Base-by-base conservation (phyloP, 2,888 invertebrate genomes). In the Orchesellides sinensis region DNA sequence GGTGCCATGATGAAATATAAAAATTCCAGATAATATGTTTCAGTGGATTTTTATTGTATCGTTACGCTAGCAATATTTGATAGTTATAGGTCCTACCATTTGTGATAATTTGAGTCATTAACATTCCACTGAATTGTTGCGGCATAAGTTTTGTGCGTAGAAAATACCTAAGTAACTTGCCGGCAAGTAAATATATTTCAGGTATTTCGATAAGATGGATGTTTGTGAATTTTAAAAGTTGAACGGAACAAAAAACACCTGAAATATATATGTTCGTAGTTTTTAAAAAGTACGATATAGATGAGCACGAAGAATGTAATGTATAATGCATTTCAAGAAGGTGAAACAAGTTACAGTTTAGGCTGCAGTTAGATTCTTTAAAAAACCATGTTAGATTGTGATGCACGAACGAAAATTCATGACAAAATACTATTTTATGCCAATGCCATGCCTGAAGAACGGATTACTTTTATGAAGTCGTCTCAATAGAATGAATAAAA, bases 371-470 rank as follows among this genome's bases (percentile, higher is more conserved):
- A 17, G 19, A 19, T 49, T 17, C 47, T 2, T 2, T 19, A 2
- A 12, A 54, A 54, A 23, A 54, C 2, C 8, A 17, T 1, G 5
- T 59, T 25, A 54, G 65, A 74, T 54, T 74, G 68, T 77, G 77
- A 77, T 77, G 68, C 56, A 77, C 47, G 75, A 66, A 75, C 23
- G 45, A 52, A 72, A 40, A 54, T 49, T 35, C 23, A 32, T 61
- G 45, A 23, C 40, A 74, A 45, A 54, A 70, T 54, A 66, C 68
- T 77, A 77, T 77, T 77, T 77, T 77, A 77, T 77, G 77, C 32
- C 29, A 59, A 12, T 59, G 32, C 32, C 23, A 59, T 59, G 59
- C 29, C 29, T 29, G 52, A 59, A 59, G 29, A 32, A n/a, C 1
- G 29, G 29, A 29, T 59, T 29, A 59, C 29, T 59, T 59, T 59